Base-by-base conservation (phyloP, 1,140 invertebrate species). In the Hylaeus volcanicus region DNA sequence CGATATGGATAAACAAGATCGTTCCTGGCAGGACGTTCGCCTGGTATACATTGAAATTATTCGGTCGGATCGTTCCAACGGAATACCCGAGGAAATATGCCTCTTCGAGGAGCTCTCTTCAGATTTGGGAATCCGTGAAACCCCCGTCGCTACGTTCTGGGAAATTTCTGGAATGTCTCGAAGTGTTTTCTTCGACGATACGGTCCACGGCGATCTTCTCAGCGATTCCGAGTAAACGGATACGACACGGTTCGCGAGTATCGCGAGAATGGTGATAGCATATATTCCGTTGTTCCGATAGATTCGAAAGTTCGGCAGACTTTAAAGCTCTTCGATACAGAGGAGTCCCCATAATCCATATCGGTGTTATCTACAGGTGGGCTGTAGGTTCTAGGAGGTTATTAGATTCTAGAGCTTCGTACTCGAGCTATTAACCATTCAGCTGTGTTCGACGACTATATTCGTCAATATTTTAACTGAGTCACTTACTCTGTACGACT, bases 1-100 rank as follows among this genome's bases (percentile, higher is more conserved):
- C 73, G 53, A 75, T 81, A 66, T 75, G 64, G 73, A 74, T 81
- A 81, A 75, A 75, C 64, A 75, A 69, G 73, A 75, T 81, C 55
- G 78, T 51, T 65, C 64, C 63, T 14, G 58, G 41, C n/a, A 58
- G 48, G 51, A 64, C 56, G 60, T 64, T 73, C 48, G n/a, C 41
- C 71, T 26, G 37, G 53, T 78, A 63, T 72, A 73, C 61, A 53
- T 45, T 58, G 55, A 80, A 80, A 74, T 74, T 80, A 74, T 80
- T 74, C 71, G 43, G 4, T 14, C 53, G 53, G 68, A 60, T 68
- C 78, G 26, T 45, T 53, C 9, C 39, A 8, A 11, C 8, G 60
- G 41, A 72, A 71, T 72, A 58, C 37, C 26, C 39, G 39, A n/a
- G 37, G 76, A 72, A 72, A 71, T 53, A 74, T 79, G 45, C 58